These are phyloP conservation scores for Apolygus lucorum DNA, from an alignment of 1,140 invertebrate species.

Conservation along the genomic window DNA sequence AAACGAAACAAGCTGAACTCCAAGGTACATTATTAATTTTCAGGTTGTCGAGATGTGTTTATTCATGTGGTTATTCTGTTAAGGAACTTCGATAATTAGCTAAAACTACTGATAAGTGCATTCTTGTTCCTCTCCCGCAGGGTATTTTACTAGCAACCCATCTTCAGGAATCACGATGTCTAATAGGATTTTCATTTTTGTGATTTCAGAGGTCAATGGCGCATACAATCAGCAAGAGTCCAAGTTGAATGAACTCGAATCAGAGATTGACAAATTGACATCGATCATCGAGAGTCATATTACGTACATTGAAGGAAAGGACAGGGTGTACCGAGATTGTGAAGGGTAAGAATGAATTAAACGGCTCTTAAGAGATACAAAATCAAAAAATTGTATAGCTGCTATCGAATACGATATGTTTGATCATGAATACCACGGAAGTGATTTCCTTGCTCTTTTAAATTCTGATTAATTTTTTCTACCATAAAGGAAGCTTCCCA, in stretches of 20 bases:
- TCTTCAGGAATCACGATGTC: not conserved
- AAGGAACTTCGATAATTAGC: not conserved
- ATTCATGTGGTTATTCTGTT: not conserved
- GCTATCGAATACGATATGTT: too few species aligned
- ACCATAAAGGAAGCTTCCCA: too few species aligned
- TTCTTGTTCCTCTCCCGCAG: not conserved
- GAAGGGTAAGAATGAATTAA: not conserved
- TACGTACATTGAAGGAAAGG: not conserved
- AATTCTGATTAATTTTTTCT: too few species aligned
- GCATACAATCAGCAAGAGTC: not conserved
- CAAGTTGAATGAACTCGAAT: not conserved
- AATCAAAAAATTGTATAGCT: not conserved
- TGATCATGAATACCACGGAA: too few species aligned
- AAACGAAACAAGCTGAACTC: not conserved
- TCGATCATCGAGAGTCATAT: not conserved
- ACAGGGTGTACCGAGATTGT: not conserved
- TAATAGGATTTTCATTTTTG: not conserved
- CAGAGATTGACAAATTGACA: not conserved
- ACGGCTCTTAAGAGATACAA: not conserved
- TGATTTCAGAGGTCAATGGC: not conserved
- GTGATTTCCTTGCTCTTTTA: too few species aligned
- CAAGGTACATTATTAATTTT: not conserved
- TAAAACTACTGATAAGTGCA: not conserved
- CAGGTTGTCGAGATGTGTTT: not conserved
- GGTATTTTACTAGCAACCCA: not conserved